phyloP scores from a whole-genome alignment of 2,113 vertebrate genomes.

The Dissostichus mawsoni region DNA sequence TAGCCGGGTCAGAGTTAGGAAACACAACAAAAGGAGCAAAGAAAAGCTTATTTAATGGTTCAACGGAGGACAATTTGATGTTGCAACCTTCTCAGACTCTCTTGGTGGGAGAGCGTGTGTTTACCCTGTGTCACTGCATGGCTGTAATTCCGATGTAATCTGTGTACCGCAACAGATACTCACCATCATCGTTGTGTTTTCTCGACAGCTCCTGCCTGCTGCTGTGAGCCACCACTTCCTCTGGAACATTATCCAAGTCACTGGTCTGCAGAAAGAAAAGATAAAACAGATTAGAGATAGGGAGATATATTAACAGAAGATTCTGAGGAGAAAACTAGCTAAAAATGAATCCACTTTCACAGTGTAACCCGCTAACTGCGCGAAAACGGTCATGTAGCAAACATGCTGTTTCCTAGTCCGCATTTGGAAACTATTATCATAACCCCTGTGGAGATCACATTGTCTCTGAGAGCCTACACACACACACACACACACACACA shows the following conservation, averaged over 20 bases:
- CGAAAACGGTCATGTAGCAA: conserved; percentile 27
- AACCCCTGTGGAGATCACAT: conserved; percentile 62
- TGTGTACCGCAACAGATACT: conserved; percentile 63
- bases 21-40: background rate
- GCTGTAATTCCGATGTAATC: conserved; percentile 46
- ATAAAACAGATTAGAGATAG: background rate
- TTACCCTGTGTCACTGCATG: conserved; percentile 21
- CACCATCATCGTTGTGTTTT: conserved; percentile 93
- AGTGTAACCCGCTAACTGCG: background rate
- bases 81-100: conserved; percentile 28
- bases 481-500: conserved; percentile 14
- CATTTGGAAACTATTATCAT: conserved; percentile 75
- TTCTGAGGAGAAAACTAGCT: background rate
- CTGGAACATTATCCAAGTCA: conserved; percentile 92
- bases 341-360: background rate
- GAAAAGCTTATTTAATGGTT: conserved; percentile 13
- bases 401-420: conserved; percentile 43
- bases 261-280: conserved; percentile 82
- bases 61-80: conserved; percentile 25
- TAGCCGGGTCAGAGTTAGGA: background rate
- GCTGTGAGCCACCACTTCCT: conserved; percentile 87
- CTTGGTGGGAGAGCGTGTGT: conserved; percentile 19
- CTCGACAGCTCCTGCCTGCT: conserved; percentile 84
- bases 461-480: conserved; percentile 38
- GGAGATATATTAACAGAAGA: background rate